A percentile compares a stretch with the other conserved stretches of the same genome.
These are phyloP conservation scores for Sterrhoptilus dennistouni DNA, from an alignment of 2,113 vertebrate species.

Conservation along the genomic window DNA sequence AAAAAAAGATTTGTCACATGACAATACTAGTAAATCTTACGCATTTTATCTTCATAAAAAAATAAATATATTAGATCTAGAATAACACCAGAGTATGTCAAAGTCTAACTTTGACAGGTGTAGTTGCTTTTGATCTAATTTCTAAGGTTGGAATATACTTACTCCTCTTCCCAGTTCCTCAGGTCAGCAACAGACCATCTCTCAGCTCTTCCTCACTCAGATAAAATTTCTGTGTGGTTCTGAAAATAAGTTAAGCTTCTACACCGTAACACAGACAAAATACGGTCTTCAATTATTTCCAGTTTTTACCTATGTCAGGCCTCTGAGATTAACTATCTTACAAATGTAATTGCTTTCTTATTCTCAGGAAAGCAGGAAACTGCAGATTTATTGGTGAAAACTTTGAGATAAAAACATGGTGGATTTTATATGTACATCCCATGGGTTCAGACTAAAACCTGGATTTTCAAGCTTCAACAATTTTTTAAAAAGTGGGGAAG, in stretches of 20 bases:
- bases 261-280: not conserved
- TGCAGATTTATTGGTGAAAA: not conserved
- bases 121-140: not conserved
- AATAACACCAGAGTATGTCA: not conserved
- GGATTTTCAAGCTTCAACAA: not conserved
- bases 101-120: not conserved
- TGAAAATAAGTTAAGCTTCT: not conserved
- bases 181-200: not conserved
- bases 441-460: not conserved
- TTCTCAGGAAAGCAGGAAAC: not conserved
- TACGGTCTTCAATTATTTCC: not conserved
- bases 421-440: not conserved
- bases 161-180: not conserved
- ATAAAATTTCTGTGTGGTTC: not conserved
- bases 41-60: not conserved
- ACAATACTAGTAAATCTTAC: not conserved
- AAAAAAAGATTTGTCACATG: not conserved
- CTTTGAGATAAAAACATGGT: not conserved
- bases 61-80: not conserved
- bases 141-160: not conserved
- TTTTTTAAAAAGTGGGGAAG: not conserved
- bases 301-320: not conserved
- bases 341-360: not conserved
- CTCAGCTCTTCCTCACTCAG: not conserved
- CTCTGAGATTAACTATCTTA: not conserved